phyloP scores from a whole-genome alignment of 2,113 vertebrate genomes.

The Rhea americana region DNA sequence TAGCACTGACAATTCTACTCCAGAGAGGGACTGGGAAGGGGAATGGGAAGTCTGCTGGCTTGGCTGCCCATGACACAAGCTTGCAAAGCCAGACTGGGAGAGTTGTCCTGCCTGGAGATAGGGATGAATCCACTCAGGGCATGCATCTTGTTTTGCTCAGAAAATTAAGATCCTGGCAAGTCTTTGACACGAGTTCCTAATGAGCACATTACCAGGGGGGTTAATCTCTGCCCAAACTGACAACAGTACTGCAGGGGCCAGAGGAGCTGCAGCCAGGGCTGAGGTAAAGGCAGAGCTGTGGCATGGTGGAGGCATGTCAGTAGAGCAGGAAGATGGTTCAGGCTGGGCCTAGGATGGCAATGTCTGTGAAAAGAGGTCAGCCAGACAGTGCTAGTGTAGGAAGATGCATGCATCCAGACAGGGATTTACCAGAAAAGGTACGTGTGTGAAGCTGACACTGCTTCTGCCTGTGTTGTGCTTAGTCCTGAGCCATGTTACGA shows the following conservation, averaged over 20 bases:
- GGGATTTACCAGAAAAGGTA: not conserved
- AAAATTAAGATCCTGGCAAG: not conserved
- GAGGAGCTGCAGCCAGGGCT: not conserved
- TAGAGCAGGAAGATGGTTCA: not conserved
- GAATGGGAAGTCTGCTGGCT: not conserved
- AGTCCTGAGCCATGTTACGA: not conserved
- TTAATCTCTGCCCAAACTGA: not conserved
- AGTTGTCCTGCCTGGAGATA: not conserved
- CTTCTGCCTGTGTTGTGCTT: not conserved
- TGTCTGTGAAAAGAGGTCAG: not conserved
- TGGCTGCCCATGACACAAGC: not conserved
- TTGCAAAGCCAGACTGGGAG: not conserved
- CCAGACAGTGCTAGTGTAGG: not conserved
- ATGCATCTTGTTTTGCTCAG: not conserved
- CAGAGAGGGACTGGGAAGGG: not conserved
- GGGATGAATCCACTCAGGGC: not conserved
- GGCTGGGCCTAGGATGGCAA: not conserved
- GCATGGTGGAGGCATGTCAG: not conserved
- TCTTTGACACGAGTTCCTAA: not conserved
- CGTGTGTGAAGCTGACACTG: not conserved
- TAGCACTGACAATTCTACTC: not conserved
- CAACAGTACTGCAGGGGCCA: accelerated
- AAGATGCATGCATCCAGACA: not conserved
- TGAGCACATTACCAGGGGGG: not conserved
- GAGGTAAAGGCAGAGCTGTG: not conserved